These are phyloP conservation scores for Spialia ferax DNA, from an alignment of 2,888 invertebrate genomes.

Conservation along the genomic window DNA sequence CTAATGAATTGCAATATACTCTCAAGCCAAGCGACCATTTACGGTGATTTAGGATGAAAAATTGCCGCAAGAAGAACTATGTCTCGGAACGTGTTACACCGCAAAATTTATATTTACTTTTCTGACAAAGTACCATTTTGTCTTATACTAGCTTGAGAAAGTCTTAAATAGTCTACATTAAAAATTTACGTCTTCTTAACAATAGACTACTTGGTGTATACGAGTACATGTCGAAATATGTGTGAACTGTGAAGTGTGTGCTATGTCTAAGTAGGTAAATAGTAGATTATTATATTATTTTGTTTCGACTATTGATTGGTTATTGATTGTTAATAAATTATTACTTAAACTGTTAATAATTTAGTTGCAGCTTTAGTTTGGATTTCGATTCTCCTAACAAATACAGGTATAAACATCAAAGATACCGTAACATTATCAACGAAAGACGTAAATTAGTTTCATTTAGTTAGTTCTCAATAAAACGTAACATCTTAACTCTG, in stretches of 20 bases:
- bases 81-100: conserved; percentile 35
- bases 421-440: conserved; percentile 39
- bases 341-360: neutral
- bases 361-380: neutral
- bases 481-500: conserved; percentile 81
- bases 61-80: conserved; percentile 48
- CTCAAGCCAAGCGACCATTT: conserved; percentile 55
- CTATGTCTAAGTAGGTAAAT: too few species aligned
- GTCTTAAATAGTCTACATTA: conserved; percentile 1
- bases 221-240: too few species aligned
- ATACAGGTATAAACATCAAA: conserved; percentile 11
- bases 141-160: conserved; percentile 2
- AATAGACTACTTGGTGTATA: neutral
- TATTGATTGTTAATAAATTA: neutral
- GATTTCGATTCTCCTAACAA: neutral
- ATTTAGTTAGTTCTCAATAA: conserved; percentile 82
- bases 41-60: conserved; percentile 56
- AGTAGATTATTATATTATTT: too few species aligned
- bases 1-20: conserved; percentile 66
- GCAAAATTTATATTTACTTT: conserved; percentile 37
- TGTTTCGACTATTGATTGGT: neutral
- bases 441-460: conserved; percentile 78
- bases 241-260: too few species aligned
- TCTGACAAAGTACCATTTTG: conserved; percentile 15
- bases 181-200: neutral